Evolutionary conservation across 2,797 vertebrate genomes (phyloP).

Genomic region (Erithacus rubecula): DNA sequence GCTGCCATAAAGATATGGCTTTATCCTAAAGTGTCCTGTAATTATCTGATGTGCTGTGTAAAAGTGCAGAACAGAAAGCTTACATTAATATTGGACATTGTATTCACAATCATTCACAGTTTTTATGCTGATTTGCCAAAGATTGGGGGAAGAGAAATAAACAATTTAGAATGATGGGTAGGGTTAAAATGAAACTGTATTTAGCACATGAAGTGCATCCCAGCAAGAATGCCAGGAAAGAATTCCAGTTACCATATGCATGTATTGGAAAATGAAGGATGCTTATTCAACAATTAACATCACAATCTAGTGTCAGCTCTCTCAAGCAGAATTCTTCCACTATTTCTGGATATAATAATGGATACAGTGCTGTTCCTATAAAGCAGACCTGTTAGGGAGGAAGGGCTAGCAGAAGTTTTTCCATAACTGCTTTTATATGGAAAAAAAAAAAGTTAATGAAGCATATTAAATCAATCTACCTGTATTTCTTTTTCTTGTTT

Average conservation of each 20-base stretch:
- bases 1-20: neutral
- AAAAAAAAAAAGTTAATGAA: neutral
- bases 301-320: neutral
- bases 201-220: neutral
- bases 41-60: neutral
- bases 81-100: neutral
- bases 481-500: neutral
- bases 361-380: neutral
- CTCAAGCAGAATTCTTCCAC: neutral
- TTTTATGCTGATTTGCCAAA: neutral
- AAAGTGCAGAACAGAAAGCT: neutral
- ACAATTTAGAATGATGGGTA: neutral
- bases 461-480: neutral
- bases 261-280: neutral
- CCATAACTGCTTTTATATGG: neutral
- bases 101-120: neutral
- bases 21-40: neutral
- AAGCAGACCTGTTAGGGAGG: neutral
- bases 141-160: neutral
- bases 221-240: neutral
- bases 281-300: neutral
- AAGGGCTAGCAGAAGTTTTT: neutral
- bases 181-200: neutral
- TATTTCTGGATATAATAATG: neutral
- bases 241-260: neutral